Evolutionary conservation across 2,888 invertebrate species (phyloP).

Genomic region (Tenthredo mesomela): DNA sequence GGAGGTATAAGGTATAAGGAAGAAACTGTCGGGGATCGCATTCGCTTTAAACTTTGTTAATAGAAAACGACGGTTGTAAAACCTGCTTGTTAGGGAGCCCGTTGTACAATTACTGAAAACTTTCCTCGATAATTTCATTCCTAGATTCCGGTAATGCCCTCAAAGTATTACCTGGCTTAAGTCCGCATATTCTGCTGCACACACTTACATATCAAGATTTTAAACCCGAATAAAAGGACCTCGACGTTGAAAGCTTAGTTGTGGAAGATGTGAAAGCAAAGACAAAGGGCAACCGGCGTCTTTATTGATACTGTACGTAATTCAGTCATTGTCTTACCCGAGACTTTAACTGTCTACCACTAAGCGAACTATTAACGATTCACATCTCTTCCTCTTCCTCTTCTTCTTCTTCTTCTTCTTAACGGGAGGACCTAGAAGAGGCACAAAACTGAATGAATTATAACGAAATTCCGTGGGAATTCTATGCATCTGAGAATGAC

Average conservation of each 20-base stretch:
- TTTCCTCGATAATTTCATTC: slow-evolving; percentile 43
- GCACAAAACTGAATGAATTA: not conserved
- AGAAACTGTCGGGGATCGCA: slow-evolving; percentile 17
- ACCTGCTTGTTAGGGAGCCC: slow-evolving; percentile 30
- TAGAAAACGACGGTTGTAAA: slow-evolving; percentile 42
- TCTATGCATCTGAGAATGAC: not conserved
- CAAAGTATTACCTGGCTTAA: not conserved
- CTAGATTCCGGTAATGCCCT: not conserved
- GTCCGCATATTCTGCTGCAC: not conserved
- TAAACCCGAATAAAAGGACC: not conserved
- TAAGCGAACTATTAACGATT: slow-evolving; percentile 1
- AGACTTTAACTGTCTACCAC: slow-evolving; percentile 4
- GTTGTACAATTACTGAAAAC: slow-evolving; percentile 39
- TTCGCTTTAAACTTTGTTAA: slow-evolving; percentile 29
- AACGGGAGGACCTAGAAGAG: not conserved
- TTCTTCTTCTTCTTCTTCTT: too few relatives aligned
- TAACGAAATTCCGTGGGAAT: not conserved
- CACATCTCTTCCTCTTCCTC: not conserved
- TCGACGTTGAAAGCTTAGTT: not conserved
- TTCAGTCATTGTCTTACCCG: slow-evolving; percentile 36
- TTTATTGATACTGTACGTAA: slow-evolving; percentile 45
- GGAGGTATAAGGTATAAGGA: not conserved
- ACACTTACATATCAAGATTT: not conserved
- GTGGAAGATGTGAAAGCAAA: not conserved
- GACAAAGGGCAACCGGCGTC: not conserved